Base-by-base conservation (phyloP, 2,113 vertebrate genomes). In the Eptesicus fuscus region DNA sequence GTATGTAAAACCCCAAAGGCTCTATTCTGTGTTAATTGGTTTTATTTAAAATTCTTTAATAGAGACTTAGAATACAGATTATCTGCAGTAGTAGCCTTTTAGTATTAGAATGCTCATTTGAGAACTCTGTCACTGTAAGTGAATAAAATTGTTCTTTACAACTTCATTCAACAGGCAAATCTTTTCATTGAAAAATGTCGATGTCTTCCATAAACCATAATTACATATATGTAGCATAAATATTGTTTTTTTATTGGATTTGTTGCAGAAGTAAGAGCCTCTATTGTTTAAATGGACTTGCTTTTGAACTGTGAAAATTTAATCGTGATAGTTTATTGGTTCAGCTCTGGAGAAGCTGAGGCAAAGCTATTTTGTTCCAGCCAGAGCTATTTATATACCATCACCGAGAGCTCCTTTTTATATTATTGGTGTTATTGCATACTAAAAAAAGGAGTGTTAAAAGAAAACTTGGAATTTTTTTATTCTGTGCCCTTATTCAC, bases 321-420 rank as follows among this genome's bases (percentile, higher is more conserved):
- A 97, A 98, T 98, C 90, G 70, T 96, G 95, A 85, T 97, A 95
- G 96, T 98, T 98, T 98, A 98, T 98, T 97, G 96, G 97, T 95
- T 97, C 88, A 97, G 97, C 97, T 98, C 83, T 96, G 96, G 95
- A 98, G 97, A 98, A 92, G 98, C 98, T 96, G 89, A 98, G 85
- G 96, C 96, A 98, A 95, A 98, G 96, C 98, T 97, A 97, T 98
- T 98, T 97, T 96, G 96, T 91, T 97, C 92, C 95, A 98, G 97
- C 97, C 97, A 96, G 97, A 98, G 88, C 98, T 98, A 98, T 98
- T 98, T 98, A 98, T 98, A 98, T 95, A 96, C 97, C 98, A 97
- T 98, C 98, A 98, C 98, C 93, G 97, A 98, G 96, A 97, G 97
- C 91, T 97, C 97, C 95, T 98, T 98, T 98, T 98, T 98, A 95